phyloP scores from a whole-genome alignment of 2,113 vertebrate species.

The Bos javanicus region DNA sequence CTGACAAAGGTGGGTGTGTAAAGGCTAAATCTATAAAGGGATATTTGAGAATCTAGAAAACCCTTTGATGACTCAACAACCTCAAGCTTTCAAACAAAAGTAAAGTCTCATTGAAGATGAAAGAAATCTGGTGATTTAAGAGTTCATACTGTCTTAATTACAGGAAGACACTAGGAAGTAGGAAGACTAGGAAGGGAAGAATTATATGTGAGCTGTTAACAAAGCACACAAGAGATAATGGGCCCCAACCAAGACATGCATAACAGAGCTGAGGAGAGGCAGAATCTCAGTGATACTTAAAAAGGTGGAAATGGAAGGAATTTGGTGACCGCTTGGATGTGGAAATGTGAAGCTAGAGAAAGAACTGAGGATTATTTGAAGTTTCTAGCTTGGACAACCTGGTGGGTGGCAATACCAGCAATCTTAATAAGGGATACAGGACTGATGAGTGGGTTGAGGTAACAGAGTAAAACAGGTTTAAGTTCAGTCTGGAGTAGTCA shows the following conservation, averaged over 20 bases:
- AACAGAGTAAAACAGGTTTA: not conserved
- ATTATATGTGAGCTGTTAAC: not conserved
- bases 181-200: not conserved
- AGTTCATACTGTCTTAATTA: not conserved
- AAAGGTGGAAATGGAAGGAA: not conserved
- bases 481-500: not conserved
- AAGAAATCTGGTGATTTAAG: not conserved
- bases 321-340: not conserved
- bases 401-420: not conserved
- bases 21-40: not conserved
- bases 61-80: not conserved
- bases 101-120: not conserved
- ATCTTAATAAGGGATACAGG: not conserved
- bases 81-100: not conserved
- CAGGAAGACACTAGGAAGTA: not conserved
- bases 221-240: not conserved
- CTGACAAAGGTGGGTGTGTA: not conserved
- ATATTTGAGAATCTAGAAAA: constrained; percentile 33
- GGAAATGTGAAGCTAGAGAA: not conserved
- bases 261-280: not conserved
- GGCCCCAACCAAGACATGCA: not conserved
- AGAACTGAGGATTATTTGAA: not conserved
- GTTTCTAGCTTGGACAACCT: not conserved
- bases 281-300: not conserved
- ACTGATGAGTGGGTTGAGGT: no score